Evolutionary conservation across 1,140 invertebrate genomes (phyloP).

Genomic region (Stenopsyche tienmushanensis): DNA sequence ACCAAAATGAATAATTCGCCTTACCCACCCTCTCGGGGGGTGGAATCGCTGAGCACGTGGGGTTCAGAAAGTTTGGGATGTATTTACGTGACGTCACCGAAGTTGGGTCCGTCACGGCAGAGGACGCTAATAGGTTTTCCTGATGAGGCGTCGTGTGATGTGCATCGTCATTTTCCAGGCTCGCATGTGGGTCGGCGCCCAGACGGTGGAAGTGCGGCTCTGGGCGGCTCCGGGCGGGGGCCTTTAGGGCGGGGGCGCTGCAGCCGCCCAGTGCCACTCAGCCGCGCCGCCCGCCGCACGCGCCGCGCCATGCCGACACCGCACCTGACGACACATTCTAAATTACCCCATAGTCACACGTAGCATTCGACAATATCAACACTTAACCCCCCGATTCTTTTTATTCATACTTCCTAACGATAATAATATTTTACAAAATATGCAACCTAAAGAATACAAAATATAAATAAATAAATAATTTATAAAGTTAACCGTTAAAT

Average conservation of each 20-base stretch:
- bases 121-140: slow-evolving; percentile 11
- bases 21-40: too few species aligned
- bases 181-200: background rate
- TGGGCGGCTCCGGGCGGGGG: background rate
- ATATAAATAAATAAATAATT: slow-evolving; percentile 22
- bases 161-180: slow-evolving; percentile 2
- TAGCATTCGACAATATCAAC: slow-evolving; percentile 30
- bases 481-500: slow-evolving; percentile 19
- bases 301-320: slow-evolving; percentile 35
- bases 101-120: background rate
- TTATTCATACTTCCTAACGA: background rate
- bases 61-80: background rate
- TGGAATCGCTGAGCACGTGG: background rate
- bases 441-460: background rate
- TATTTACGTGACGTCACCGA: background rate
- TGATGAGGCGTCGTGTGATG: slow-evolving; percentile 5
- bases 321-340: slow-evolving; percentile 40
- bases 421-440: slow-evolving; percentile 10
- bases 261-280: slow-evolving; percentile 36
- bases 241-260: slow-evolving; percentile 3
- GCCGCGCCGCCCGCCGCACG: slow-evolving; percentile 40
- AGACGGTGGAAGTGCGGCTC: background rate
- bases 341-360: slow-evolving; percentile 41
- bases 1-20: too few species aligned
- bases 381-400: background rate